Conservation (phyloP, 2,888 invertebrate genomes). For the Serripes groenlandicus region DNA sequence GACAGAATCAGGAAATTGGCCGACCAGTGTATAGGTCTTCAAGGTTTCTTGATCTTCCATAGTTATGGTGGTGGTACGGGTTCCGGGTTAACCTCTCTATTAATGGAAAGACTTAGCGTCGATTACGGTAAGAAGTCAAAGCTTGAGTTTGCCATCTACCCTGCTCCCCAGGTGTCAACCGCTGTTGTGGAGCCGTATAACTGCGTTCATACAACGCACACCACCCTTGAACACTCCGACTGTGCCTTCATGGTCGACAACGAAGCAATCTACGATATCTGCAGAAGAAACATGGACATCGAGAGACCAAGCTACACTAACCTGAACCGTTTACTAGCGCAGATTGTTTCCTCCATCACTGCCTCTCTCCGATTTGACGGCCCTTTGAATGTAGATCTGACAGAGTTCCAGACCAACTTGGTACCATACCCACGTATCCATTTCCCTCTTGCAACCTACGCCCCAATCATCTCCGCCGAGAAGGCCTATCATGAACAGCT, state of each 20-base stretch:
- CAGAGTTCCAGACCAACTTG: too few relatives aligned
- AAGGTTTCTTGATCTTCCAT: conserved; percentile 22
- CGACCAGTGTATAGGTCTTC: conserved; percentile 16
- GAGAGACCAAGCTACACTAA: conserved; percentile 10
- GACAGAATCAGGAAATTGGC: conserved; percentile 17
- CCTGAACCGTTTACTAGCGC: neutral
- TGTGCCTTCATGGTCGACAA: conserved; percentile 27
- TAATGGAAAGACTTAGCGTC: conserved; percentile 15
- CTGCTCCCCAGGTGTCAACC: conserved; percentile 11
- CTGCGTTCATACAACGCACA: neutral
- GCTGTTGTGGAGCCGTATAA: conserved; percentile 9
- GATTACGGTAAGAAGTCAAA: too few relatives aligned
- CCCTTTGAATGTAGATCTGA: too few relatives aligned
- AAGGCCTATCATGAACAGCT: too few relatives aligned
- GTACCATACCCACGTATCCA: too few relatives aligned
- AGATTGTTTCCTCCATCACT: too few relatives aligned
- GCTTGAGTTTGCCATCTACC: too few relatives aligned
- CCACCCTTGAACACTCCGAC: conserved; percentile 15
- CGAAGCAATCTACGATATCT: conserved; percentile 31
- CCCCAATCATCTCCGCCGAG: too few relatives aligned
- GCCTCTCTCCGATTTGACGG: too few relatives aligned
- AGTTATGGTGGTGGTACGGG: conserved; percentile 14
- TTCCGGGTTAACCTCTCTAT: conserved; percentile 14
- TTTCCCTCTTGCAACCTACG: too few relatives aligned
- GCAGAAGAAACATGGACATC: conserved; percentile 20